Percentiles rank a stretch among this genome's conserved stretches.
These are phyloP conservation scores for Aplysia californica DNA, from an alignment of 1,140 invertebrate genomes.

Conservation along the genomic window DNA sequence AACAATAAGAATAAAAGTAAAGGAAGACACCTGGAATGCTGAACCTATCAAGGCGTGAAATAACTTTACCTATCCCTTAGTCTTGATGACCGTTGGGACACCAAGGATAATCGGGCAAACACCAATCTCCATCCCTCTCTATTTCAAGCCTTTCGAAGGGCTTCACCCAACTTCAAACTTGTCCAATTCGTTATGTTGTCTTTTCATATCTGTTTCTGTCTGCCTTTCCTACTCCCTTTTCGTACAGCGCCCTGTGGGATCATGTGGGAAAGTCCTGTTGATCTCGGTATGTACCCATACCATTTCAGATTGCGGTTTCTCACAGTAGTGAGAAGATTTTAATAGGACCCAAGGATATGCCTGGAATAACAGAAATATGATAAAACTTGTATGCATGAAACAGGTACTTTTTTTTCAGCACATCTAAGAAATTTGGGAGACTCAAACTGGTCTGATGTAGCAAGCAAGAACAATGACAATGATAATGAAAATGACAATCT, in stretches of 20 bases:
- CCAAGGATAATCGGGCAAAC: background rate
- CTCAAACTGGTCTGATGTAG: too few relatives aligned
- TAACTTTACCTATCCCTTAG: background rate
- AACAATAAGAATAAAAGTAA: too few relatives aligned
- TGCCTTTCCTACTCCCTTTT: background rate
- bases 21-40: too few relatives aligned
- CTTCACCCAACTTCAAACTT: background rate
- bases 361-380: too few relatives aligned
- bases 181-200: background rate
- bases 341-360: background rate
- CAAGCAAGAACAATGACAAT: too few relatives aligned
- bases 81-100: background rate
- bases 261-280: background rate
- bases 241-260: background rate
- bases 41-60: too few relatives aligned
- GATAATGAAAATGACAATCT: too few relatives aligned
- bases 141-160: background rate
- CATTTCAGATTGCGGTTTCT: background rate
- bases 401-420: too few relatives aligned
- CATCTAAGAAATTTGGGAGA: too few relatives aligned
- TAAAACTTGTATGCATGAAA: too few relatives aligned
- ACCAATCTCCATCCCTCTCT: background rate
- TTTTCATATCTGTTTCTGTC: background rate
- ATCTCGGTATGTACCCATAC: background rate
- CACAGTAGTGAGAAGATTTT: background rate